Evolutionary conservation across 2,113 vertebrate genomes (phyloP).

Genomic region (Tachysurus fulvidraco): DNA sequence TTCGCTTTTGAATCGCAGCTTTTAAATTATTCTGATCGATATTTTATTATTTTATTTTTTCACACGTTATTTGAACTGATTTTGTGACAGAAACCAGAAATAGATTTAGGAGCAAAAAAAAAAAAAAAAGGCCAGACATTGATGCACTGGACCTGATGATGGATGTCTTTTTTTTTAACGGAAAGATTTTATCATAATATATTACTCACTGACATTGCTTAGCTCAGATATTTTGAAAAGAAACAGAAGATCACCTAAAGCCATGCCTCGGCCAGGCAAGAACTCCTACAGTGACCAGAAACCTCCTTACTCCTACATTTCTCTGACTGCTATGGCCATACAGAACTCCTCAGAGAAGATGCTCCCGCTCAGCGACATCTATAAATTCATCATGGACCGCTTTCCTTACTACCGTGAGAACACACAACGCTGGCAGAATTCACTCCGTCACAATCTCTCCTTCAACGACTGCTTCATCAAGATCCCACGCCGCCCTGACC

Average conservation of each 20-base stretch:
- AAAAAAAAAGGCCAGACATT: slow-evolving; percentile 13
- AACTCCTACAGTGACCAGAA: slow-evolving; percentile 98
- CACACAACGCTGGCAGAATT: slow-evolving; percentile 92
- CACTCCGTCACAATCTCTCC: slow-evolving; percentile 88
- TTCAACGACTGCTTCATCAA: slow-evolving; percentile 96
- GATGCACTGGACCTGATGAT: slow-evolving; percentile 30
- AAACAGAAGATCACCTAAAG: slow-evolving; percentile 41
- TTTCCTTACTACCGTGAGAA: slow-evolving; percentile 94
- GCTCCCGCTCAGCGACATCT: slow-evolving; percentile 92
- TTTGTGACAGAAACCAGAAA: not conserved
- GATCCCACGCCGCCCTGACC: slow-evolving; percentile 88
- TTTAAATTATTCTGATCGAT: not conserved
- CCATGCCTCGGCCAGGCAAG: slow-evolving; percentile 93
- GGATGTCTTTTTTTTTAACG: slow-evolving; percentile 32
- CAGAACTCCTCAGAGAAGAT: slow-evolving; percentile 93
- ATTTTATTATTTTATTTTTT: not conserved
- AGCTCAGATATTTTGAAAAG: slow-evolving; percentile 11
- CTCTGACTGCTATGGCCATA: slow-evolving; percentile 95
- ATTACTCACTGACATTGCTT: slow-evolving; percentile 10
- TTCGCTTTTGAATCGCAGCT: not conserved
- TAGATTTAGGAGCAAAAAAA: not conserved
- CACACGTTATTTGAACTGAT: not conserved
- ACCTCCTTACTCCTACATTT: slow-evolving; percentile 95
- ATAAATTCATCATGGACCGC: slow-evolving; percentile 94
- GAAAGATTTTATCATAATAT: slow-evolving; percentile 15